Base-by-base conservation (phyloP, 1,140 invertebrate species). In the Holotrichia oblita region DNA sequence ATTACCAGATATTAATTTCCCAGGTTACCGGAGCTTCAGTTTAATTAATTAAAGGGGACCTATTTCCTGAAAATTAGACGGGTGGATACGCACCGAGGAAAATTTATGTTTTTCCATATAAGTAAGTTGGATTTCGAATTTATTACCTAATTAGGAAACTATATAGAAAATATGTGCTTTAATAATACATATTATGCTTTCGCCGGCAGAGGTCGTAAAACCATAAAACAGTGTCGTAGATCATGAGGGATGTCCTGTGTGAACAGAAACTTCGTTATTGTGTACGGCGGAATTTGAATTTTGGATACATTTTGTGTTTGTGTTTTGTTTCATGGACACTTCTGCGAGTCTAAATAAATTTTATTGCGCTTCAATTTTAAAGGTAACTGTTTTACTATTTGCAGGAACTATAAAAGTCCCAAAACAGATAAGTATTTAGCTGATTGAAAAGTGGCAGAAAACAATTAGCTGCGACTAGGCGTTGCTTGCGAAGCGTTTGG, bases 31-130 rank as follows among this genome's bases (percentile, higher is more conserved):
- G 24, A 17, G 61, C 61, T 7, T 6, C 20, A 17, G 17, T 27
- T 64, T 64, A 64, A 64, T 64, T 64, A 64, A 64, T 64, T 64
- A 64, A 64, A 64, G 61, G 61, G 61, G 61, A 6, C 4, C 17
- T 64, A 64, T 64, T 64, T 20, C 17, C 17, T 10, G 61, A 64
- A 64, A 64, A 64, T 64, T 64, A 64, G 61, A 27, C 14, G 24
- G 61, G 17, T 27, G 61, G 61, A 22, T 7, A 64, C 61, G 10
- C 17, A 20, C 17, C 9, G 12, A 48, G 61, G 61, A 27, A 64
- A 64, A 64, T 64, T 64, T 64, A 64, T 64, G 61, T 64, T 64
- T 64, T 64, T 64, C 22, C 61, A 64, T 64, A 6, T 64, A 64
- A 27, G 7, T 64, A 22, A 64, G 24, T 27, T 64, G 61, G 22